phyloP scores from a whole-genome alignment of 2,888 invertebrate species.

The Mactromeris polynyma region DNA sequence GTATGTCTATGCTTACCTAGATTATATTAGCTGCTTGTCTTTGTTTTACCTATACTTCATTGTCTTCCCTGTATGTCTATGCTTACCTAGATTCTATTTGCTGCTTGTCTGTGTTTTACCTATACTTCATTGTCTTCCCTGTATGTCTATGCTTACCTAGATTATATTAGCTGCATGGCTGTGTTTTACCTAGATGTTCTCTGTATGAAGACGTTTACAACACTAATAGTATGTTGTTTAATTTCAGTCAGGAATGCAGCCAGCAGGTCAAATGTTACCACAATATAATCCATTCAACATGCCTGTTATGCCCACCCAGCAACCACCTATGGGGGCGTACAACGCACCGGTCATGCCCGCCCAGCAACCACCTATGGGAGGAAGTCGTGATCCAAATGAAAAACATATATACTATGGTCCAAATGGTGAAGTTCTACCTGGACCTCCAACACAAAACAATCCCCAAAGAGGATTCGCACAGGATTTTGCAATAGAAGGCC shows the following conservation, averaged over 20 bases:
- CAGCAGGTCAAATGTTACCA: neutral
- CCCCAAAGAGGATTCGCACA: neutral
- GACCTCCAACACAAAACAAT: constrained; percentile 47
- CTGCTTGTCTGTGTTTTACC: too few relatives aligned
- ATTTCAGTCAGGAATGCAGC: neutral
- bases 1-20: too few relatives aligned
- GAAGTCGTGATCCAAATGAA: constrained; percentile 38
- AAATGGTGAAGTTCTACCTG: constrained; percentile 68
- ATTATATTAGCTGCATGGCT: too few relatives aligned
- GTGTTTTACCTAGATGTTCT: too few relatives aligned
- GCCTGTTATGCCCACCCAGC: neutral
- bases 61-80: too few relatives aligned
- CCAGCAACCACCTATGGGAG: neutral
- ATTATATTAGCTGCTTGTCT: too few relatives aligned
- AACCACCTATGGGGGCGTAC: neutral
- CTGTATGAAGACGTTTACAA: too few relatives aligned
- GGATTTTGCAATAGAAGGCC: constrained; percentile 69
- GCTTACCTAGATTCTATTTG: too few relatives aligned
- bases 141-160: too few relatives aligned
- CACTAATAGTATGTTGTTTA: too few relatives aligned
- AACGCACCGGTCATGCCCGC: neutral
- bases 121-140: too few relatives aligned
- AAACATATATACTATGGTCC: constrained; percentile 72
- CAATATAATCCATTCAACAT: neutral
- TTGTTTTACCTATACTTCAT: too few relatives aligned